These are phyloP conservation scores for Ataeniobius toweri DNA, from an alignment of 2,797 vertebrate species.

Conservation along the genomic window DNA sequence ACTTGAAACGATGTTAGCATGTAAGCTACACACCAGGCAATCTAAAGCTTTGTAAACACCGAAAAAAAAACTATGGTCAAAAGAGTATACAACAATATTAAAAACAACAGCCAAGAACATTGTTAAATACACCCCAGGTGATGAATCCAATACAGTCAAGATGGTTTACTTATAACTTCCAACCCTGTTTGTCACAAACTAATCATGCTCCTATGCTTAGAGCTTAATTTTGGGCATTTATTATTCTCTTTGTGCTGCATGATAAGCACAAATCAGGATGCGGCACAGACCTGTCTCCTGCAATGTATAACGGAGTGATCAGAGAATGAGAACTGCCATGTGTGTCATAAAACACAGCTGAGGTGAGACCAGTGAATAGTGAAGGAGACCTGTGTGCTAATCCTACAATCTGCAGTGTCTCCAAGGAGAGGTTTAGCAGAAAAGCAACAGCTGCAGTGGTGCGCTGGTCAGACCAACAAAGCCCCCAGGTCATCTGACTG, in stretches of 20 bases:
- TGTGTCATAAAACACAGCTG: conserved; percentile 57
- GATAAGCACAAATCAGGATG: conserved; percentile 15
- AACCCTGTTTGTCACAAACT: not conserved
- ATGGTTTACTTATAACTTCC: not conserved
- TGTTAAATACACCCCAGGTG: not conserved
- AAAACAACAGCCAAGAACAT: too few relatives aligned
- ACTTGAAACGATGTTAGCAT: not conserved
- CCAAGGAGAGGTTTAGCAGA: conserved; percentile 68
- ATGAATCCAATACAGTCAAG: not conserved
- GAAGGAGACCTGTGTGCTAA: conserved; percentile 65
- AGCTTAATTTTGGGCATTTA: conserved; percentile 9
- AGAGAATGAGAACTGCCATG: conserved; percentile 46
- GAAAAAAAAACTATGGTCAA: too few relatives aligned
- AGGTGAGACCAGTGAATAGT: conserved; percentile 59
- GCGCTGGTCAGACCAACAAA: conserved; percentile 68
- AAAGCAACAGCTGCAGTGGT: conserved; percentile 77
- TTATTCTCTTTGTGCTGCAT: conserved; percentile 13
- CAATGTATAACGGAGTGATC: conserved; percentile 40
- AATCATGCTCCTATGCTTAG: not conserved
- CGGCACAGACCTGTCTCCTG: conserved; percentile 36
- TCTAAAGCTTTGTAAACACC: not conserved
- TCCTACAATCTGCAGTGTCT: conserved; percentile 65
- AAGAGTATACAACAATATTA: too few relatives aligned
- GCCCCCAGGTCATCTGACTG: conserved; percentile 74
- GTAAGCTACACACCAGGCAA: not conserved